Percentiles rank a stretch among this genome's conserved stretches.
Evolutionary conservation across 2,797 vertebrate species (phyloP).

Genomic region (Hylomyscus alleni): DNA sequence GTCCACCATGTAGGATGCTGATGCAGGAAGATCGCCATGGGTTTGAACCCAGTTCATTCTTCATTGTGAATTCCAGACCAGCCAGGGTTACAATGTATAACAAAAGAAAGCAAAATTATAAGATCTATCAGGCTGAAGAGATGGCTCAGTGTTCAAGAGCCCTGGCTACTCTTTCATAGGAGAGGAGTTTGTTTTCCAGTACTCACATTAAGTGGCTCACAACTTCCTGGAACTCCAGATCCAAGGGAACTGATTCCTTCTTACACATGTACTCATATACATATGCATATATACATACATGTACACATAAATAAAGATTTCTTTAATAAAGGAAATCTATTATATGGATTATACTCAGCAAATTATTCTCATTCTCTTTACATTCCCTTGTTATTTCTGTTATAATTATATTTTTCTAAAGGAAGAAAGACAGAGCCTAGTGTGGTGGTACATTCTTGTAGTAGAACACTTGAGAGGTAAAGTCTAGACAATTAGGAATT

Average conservation of each 20-base stretch:
- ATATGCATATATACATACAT: not conserved
- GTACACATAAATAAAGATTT: not conserved
- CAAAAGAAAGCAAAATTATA: slow-evolving; percentile 14
- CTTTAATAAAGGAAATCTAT: not conserved
- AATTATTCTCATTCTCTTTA: slow-evolving; percentile 53
- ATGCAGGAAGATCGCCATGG: not conserved
- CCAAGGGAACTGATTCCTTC: not conserved
- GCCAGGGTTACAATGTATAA: not conserved
- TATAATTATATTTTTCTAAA: slow-evolving; percentile 37
- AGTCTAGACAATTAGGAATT: not conserved
- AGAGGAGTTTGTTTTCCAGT: not conserved
- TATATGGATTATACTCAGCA: not conserved
- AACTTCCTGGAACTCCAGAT: not conserved
- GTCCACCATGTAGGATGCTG: not conserved
- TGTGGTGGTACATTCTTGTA: not conserved
- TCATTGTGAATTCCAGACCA: not conserved
- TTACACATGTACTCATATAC: not conserved
- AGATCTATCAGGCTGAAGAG: not conserved
- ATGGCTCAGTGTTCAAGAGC: not conserved
- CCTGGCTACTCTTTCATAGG: not conserved
- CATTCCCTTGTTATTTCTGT: slow-evolving; percentile 5
- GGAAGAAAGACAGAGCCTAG: not conserved
- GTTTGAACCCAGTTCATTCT: not conserved
- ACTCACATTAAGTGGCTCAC: not conserved
- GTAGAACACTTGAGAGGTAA: not conserved